Conservation (phyloP, 2,888 invertebrate species). For the Eupeodes luniger region DNA sequence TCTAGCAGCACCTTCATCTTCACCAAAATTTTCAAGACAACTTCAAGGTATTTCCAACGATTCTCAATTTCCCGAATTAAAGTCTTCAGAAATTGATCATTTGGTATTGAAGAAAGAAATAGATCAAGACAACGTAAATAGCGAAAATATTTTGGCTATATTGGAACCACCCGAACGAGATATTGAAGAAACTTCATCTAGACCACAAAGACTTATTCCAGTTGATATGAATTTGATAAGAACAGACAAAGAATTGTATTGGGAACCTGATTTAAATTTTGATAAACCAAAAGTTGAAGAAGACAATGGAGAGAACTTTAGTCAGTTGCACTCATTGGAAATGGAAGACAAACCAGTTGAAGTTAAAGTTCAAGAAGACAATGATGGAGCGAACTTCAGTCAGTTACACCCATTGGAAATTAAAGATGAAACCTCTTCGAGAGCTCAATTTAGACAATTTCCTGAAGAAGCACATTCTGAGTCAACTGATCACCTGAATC, state of each 20-base stretch:
- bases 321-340: no score
- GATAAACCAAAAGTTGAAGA: background rate
- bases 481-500: background rate
- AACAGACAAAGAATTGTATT: slow-evolving; percentile 12
- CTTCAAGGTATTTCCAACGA: background rate
- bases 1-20: background rate
- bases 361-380: no score
- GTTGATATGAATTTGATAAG: slow-evolving; percentile 55
- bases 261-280: background rate
- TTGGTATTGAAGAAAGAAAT: background rate
- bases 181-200: background rate
- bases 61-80: background rate
- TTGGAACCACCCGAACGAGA: slow-evolving; percentile 63
- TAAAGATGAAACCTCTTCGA: no score
- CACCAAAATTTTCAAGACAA: slow-evolving; percentile 2
- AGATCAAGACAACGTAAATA: background rate
- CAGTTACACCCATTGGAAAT: no score
- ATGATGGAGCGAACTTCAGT: no score
- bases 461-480: background rate
- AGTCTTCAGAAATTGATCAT: background rate
- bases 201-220: slow-evolving; percentile 38
- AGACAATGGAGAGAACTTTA: no score
- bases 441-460: slow-evolving; percentile 2
- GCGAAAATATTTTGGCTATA: background rate
- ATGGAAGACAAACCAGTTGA: no score